These are phyloP conservation scores for Gymnoscelis rufifasciata DNA, from an alignment of 2,888 invertebrate species.

Conservation along the genomic window DNA sequence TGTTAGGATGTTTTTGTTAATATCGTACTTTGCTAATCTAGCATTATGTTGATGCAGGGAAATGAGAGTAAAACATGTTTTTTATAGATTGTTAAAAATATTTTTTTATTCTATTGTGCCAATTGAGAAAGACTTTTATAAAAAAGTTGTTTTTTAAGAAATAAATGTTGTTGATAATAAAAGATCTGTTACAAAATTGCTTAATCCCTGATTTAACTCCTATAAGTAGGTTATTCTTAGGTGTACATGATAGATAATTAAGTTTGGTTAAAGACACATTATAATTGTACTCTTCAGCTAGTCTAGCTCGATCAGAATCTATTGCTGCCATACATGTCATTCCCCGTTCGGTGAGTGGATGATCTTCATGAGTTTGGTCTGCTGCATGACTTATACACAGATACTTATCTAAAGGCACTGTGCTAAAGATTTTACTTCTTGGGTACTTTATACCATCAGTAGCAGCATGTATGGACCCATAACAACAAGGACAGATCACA, in stretches of 20 bases:
- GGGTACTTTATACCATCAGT: slow-evolving; percentile 91
- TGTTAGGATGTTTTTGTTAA: slow-evolving; percentile 12
- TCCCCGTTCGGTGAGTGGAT: slow-evolving; percentile 85
- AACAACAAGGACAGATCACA: slow-evolving; percentile 96
- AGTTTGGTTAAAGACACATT: slow-evolving; percentile 86
- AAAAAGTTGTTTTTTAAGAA: slow-evolving; percentile 31
- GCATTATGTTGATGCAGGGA: slow-evolving; percentile 14
- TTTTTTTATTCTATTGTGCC: too few species aligned
- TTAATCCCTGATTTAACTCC: slow-evolving; percentile 68
- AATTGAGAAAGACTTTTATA: slow-evolving; percentile 31
- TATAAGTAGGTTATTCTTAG: slow-evolving; percentile 93
- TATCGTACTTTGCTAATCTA: slow-evolving; percentile 17
- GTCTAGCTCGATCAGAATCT: slow-evolving; percentile 89
- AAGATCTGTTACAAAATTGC: slow-evolving; percentile 36
- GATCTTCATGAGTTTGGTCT: slow-evolving; percentile 91
- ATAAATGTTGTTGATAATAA: slow-evolving; percentile 38
- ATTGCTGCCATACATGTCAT: slow-evolving; percentile 92
- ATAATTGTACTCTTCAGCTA: slow-evolving; percentile 88
- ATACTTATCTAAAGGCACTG: slow-evolving; percentile 81
- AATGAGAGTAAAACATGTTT: slow-evolving; percentile 22
- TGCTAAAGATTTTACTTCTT: slow-evolving; percentile 82
- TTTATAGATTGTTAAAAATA: slow-evolving; percentile 16
- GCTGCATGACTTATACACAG: slow-evolving; percentile 92
- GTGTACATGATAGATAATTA: slow-evolving; percentile 90
- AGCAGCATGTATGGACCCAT: slow-evolving; percentile 89